Percentiles rank a stretch among this genome's conserved stretches.
Conservation (phyloP, 2,888 invertebrate genomes). For the Idaea straminata region DNA sequence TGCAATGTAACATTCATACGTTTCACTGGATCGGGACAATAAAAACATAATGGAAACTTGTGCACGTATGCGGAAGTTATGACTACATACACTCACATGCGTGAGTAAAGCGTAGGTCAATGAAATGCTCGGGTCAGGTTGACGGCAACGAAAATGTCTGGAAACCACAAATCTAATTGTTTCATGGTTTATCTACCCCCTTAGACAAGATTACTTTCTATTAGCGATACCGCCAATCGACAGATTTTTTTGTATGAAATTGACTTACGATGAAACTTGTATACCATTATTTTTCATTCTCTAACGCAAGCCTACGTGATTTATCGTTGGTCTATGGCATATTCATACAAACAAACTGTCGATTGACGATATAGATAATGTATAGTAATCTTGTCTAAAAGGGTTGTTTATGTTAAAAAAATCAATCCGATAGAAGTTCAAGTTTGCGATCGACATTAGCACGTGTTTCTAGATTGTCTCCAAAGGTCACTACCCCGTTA, state of each 20-base stretch:
- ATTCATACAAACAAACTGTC: too few relatives aligned
- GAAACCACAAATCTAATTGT: neutral
- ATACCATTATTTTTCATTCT: too few relatives aligned
- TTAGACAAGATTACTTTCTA: too few relatives aligned
- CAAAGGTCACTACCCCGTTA: conserved; percentile 67
- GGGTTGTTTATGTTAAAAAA: neutral
- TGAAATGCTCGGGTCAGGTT: neutral
- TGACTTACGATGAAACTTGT: too few relatives aligned
- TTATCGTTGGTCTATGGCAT: too few relatives aligned
- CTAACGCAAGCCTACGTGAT: too few relatives aligned
- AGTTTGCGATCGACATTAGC: conserved; percentile 48
- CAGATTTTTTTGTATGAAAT: too few relatives aligned
- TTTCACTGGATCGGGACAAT: neutral
- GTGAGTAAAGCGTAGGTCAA: neutral
- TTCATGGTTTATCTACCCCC: too few relatives aligned
- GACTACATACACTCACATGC: conserved; percentile 16
- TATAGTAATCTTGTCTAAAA: too few relatives aligned
- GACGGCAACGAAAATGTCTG: neutral
- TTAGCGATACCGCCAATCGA: too few relatives aligned
- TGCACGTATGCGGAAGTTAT: conserved; percentile 12
- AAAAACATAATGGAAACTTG: neutral
- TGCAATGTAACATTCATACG: neutral
- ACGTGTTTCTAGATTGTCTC: conserved; percentile 53
- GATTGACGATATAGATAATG: too few relatives aligned
- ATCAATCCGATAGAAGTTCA: conserved; percentile 22